Evolutionary conservation across 2,113 vertebrate genomes (phyloP), one percentile per base, ranked within the genome.

Genomic region (Astatotilapia flaviijosephi): DNA sequence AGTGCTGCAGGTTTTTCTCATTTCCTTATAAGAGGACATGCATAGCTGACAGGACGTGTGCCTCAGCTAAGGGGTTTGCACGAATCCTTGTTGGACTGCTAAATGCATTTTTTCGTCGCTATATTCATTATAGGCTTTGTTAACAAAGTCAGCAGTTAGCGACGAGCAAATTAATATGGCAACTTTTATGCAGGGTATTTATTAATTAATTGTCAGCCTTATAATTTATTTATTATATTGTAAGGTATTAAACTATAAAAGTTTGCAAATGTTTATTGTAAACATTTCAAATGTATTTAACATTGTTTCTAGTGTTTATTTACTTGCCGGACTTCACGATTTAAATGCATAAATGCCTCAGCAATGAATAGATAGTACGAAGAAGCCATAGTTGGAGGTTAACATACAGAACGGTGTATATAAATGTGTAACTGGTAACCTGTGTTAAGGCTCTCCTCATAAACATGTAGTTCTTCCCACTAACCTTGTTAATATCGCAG

Each of bases 11-110:
- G 68, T 9, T 56, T 68, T 54, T 79, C 68, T 54, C 79, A 85
- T 87, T 89, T 87, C 84, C 87, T 89, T 85, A 84, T 75, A 83
- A 83, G 70, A 51, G 13, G 56, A 33, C 10, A 68, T 5, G 65
- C 37, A 54, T 31, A 47, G 4, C 17, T 28, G 40, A 62, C 26
- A 65, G 26, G 56, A 47, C 10, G 55, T 31, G 55, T 17, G 15
- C 26, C 21, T 31, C 17, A 31, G 45, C 31, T 54, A n/a, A 54
- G 75, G 19, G 33, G 19, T 65, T 37, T 19, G 47, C 75, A 65
- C 1, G 4, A 75, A 80, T 73, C 33, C 4, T 7, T 10, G 13
- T 37, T 47, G 9, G 53, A 5, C 23, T 79, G 14, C 53, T 19
- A 12, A 56, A 81, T 45, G 37, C 35, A 19, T 58, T 81, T 42